Evolutionary conservation across 1,140 invertebrate genomes (phyloP).

Genomic region (Drosophila aff.): DNA sequence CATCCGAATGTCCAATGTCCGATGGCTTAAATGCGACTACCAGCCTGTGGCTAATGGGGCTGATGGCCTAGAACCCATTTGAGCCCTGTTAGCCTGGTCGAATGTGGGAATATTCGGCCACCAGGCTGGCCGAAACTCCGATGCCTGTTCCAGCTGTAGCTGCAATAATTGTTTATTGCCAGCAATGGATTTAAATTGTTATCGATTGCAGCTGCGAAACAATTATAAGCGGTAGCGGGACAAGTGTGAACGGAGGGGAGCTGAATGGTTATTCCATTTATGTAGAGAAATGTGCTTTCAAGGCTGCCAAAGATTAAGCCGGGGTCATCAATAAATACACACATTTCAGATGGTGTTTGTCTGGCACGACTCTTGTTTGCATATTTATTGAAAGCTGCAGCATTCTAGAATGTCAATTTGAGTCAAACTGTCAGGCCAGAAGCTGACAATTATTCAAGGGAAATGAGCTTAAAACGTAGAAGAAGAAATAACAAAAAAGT

Average conservation of each 20-base stretch:
- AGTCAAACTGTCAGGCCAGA: not conserved
- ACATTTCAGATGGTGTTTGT: conserved; percentile 31
- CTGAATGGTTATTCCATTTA: conserved; percentile 4
- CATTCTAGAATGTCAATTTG: not conserved
- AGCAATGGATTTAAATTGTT: conserved; percentile 80
- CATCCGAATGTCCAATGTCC: conserved; percentile 25
- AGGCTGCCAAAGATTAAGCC: conserved; percentile 5
- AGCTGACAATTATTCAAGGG: not conserved
- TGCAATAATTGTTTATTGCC: conserved; percentile 81
- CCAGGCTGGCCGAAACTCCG: not conserved
- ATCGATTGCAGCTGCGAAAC: conserved; percentile 69
- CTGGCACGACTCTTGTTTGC: conserved; percentile 7
- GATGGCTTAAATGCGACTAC: conserved; percentile 42
- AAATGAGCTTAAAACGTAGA: not conserved
- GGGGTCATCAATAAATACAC: conserved; percentile 14
- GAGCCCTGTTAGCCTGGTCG: conserved; percentile 26
- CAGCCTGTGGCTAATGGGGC: conserved; percentile 71
- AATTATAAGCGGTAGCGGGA: conserved; percentile 49
- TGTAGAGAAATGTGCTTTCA: conserved; percentile 15
- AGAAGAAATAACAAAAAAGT: not conserved
- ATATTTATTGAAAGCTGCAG: conserved; percentile 15
- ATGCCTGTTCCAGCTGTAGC: conserved; percentile 42
- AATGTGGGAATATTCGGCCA: conserved; percentile 1
- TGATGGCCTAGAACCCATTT: conserved; percentile 50
- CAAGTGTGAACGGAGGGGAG: not conserved